Evolutionary conservation across 1,140 invertebrate species (phyloP), one percentile per base, ranked within the genome.

Genomic region (Lasioglossum baleicum): DNA sequence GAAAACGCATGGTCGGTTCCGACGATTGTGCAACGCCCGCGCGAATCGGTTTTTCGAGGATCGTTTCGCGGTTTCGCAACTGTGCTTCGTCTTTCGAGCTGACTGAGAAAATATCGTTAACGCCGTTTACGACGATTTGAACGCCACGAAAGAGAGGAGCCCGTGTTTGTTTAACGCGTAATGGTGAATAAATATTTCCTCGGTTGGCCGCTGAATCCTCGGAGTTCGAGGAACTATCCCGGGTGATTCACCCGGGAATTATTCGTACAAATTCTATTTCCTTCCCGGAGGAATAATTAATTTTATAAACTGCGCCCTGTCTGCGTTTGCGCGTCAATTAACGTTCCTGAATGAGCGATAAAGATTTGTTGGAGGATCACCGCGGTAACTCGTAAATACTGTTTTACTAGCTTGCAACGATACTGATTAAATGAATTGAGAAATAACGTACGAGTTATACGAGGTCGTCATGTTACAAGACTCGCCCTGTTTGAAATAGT

Each of bases 41-140:
- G 51, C n/a, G 20, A 67, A 26, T 53, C n/a, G 58, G 7, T 44
- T 75, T 44, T 7, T 15, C 20, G 20, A 60, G 15, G 51, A 51
- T 10, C 10, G 31, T 22, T 77, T 61, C 75, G 44, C 61, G 64
- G n/a, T 67, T 75, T 68, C 31, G 53, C 48, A 68, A 26, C 0
- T 15, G 61, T 2, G 17, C 61, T 51, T 56, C 48, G 11, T 44
- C 5, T 31, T 13, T 7, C 22, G 48, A 11, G 20, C 7, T 13
- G 26, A 8, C 22, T 72, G 31, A 77, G 75, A 71, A 72, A 72
- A 72, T 72, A 78, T 64, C 75, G 44, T 78, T 78, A 78, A 64
- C 40, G 60, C 44, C 35, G 44, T 53, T 72, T 78, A 72, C 70
- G 75, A 72, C 63, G 71, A 72, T 78, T 42, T 15, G 51, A 20